Evolutionary conservation across 2,797 vertebrate species (phyloP), one percentile per base, ranked within the genome.

Genomic region (Etheostoma nigrum): DNA sequence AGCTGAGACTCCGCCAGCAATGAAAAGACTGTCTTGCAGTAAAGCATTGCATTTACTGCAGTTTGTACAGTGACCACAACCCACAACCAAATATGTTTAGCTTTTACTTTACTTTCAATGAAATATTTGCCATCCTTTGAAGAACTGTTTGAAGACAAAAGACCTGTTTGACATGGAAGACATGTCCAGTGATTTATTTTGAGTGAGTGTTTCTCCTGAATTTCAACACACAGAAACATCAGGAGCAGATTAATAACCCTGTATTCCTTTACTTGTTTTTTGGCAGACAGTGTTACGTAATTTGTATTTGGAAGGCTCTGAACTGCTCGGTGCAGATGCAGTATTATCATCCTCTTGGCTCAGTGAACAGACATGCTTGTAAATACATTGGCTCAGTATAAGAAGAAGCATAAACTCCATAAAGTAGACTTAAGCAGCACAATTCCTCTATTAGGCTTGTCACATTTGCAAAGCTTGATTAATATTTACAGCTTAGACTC

Each of bases 401-500:
- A 72, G 65, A 91, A 88, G 82, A 80, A 83, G 47, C 76, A 83
- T 59, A 67, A 81, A 77, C 82, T 86, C 71, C 67, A 83, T 87
- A 85, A 87, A 86, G 82, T 27, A 71, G 81, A 83, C 73, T 83
- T 55, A 69, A 69, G 74, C 72, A 72, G 79, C 87, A 82, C 64
- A 76, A 74, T 69, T 86, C 84, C 44, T 86, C 83, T 85, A 84
- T 88, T 83, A 90, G 86, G 86, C 86, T 66, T 88, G 83, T 91
- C 89, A 89, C 86, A 89, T 86, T 90, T 86, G 89, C 79, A 84
- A 93, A 89, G 84, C 86, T 88, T 91, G 85, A 94, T 94, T 93
- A 94, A 94, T 94, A 94, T 95, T 94, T 92, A 93, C 92, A 92
- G 84, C 90, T 88, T 83, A 82, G 81, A 91, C 92, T 88, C 84